These are phyloP conservation scores for Drosophila subpulchrella DNA, from an alignment of 1,140 invertebrate genomes.

Conservation along the genomic window DNA sequence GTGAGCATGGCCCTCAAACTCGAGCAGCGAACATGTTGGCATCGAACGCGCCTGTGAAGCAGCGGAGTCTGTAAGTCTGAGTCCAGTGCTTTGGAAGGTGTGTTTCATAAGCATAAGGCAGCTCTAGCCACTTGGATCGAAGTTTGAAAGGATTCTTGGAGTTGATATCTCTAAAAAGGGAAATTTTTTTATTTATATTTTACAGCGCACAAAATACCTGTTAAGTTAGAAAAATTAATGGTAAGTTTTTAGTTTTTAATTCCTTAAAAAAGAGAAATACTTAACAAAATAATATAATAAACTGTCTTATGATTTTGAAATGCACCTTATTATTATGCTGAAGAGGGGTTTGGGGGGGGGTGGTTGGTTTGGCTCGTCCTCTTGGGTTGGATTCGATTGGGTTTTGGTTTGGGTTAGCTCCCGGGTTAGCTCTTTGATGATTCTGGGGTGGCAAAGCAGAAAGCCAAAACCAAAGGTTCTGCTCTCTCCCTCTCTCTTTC, in stretches of 20 bases:
- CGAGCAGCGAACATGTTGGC: slow-evolving; percentile 13
- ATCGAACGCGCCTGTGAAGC: neutral
- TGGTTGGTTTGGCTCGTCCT: slow-evolving; percentile 31
- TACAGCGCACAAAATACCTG: no score
- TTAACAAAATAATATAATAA: no score
- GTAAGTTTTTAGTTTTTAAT: no score
- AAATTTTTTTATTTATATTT: no score
- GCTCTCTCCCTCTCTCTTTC: slow-evolving; percentile 16
- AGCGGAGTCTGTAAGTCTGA: slow-evolving; percentile 57
- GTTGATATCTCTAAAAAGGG: no score
- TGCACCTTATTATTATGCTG: slow-evolving; percentile 7
- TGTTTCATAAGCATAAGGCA: no score
- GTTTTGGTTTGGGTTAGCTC: slow-evolving; percentile 40
- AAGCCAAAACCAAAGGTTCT: slow-evolving; percentile 56
- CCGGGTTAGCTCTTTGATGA: slow-evolving; percentile 59
- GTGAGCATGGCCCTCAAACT: slow-evolving; percentile 9
- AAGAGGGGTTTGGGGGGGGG: neutral
- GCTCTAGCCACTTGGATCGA: no score
- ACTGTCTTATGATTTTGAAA: no score
- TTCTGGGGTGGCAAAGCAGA: slow-evolving; percentile 56
- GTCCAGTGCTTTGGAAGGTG: neutral
- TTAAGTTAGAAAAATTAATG: no score
- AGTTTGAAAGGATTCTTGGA: no score
- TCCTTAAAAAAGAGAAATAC: no score
- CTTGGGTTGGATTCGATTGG: slow-evolving; percentile 23